phyloP scores from a whole-genome alignment of 2,113 vertebrate genomes.

The Micronycteris hirsuta region DNA sequence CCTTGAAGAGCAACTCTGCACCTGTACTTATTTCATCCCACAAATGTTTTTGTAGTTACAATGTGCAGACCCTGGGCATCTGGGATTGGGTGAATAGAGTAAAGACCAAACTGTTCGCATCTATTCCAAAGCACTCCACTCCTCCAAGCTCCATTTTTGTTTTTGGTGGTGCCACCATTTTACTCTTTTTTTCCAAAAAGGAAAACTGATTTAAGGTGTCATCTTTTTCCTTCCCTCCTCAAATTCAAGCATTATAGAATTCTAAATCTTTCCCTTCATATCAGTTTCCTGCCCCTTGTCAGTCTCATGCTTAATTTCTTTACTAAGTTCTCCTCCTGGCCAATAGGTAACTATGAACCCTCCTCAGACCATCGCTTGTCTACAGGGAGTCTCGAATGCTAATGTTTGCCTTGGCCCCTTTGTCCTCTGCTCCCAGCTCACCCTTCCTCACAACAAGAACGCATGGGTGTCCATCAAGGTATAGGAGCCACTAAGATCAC shows the following conservation, averaged over 20 bases:
- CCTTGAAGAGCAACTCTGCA: neutral
- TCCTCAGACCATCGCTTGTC: neutral
- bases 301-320: neutral
- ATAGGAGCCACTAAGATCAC: neutral
- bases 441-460: neutral
- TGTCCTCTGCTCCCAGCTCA: neutral
- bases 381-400: neutral
- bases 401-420: neutral
- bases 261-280: neutral
- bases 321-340: neutral
- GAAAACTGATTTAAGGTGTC: neutral
- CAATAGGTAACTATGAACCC: neutral
- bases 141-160: neutral
- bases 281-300: neutral
- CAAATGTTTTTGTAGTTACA: neutral
- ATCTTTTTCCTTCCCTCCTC: neutral
- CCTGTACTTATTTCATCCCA: neutral
- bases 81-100: neutral
- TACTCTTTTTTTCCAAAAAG: neutral
- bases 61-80: neutral
- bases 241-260: neutral
- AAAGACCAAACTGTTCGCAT: neutral
- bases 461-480: neutral
- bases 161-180: neutral
- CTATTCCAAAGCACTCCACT: neutral